Conservation (phyloP, 2,797 vertebrate genomes). For the Spizella passerina region DNA sequence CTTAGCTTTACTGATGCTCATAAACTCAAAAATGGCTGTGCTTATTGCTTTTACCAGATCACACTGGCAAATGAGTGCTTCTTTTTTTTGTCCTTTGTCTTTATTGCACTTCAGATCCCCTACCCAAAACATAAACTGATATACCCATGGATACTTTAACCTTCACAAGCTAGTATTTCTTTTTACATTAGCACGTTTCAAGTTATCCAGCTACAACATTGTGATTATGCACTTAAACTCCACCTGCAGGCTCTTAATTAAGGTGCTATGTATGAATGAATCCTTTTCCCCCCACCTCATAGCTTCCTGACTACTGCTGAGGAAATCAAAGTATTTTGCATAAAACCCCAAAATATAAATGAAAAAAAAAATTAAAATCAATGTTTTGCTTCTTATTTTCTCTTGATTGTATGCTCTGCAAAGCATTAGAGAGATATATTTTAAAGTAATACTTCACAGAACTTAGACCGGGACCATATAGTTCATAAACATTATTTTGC, state of each 20-base stretch:
- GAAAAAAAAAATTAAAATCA: not conserved
- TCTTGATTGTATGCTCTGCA: not conserved
- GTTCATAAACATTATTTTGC: not conserved
- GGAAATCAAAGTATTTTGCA: not conserved
- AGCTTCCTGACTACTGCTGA: not conserved
- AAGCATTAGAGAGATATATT: not conserved
- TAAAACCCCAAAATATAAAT: not conserved
- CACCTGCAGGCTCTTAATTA: not conserved
- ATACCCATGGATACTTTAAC: not conserved
- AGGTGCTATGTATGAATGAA: not conserved
- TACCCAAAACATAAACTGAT: not conserved
- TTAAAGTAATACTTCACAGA: not conserved
- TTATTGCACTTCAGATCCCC: not conserved
- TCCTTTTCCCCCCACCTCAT: fast-evolving
- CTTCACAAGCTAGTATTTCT: not conserved
- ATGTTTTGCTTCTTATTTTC: not conserved
- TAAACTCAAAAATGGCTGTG: not conserved
- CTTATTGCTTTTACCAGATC: not conserved
- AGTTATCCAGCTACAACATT: not conserved
- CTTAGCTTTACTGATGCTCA: not conserved
- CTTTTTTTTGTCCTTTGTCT: not conserved
- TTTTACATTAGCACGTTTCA: not conserved
- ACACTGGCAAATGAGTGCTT: not conserved
- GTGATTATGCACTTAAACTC: not conserved
- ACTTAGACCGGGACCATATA: not conserved